Evolutionary conservation across 2,888 invertebrate species (phyloP), one percentile per base, ranked within the genome.

Genomic region (Itoplectis maculator): DNA sequence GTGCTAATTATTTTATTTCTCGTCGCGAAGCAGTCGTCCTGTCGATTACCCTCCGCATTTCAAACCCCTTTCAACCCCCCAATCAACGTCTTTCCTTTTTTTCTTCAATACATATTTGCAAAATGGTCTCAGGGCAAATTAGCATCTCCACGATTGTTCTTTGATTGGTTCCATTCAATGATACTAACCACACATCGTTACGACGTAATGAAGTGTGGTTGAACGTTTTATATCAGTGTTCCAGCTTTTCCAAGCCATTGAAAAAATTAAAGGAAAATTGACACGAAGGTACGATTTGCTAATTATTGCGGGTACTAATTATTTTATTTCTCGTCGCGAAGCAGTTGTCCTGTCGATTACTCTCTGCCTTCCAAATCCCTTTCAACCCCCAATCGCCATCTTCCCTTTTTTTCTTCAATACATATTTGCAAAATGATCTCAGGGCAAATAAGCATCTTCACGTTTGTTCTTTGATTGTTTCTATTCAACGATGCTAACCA

Each of bases 141-240:
- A 88, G 82, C 81, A 69, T 86, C 77, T 74, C 78, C 84, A 74
- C 81, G 81, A 86, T 85, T 81, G 84, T 84, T 86, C 76, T 69
- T 45, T 74, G 79, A 83, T 84, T 81, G 68, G 79, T 74, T 82
- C 69, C 81, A 69, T 85, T 82, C 77, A 81, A 47, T 68, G 69
- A 54, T 78, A 63, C 80, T 79, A 83, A 84, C 78, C 69, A 74
- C 72, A 65, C 66, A 54, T 84, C 72, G 85, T 86, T 84, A 83
- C 78, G 73, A 70, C 11, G 82, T 70, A 84, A 81, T 86, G 84
- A 85, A 87, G 51, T 76, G 74, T 77, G 77, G 83, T 84, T 49
- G 74, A 78, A 78, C 75, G 82, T 83, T 84, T 87, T 86, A 86
- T 84, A n/a, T n/a, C n/a, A n/a, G n/a, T n/a, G n/a, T n/a, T n/a